Evolutionary conservation across 1,140 invertebrate genomes (phyloP).

Genomic region (Drosophila nikananu): DNA sequence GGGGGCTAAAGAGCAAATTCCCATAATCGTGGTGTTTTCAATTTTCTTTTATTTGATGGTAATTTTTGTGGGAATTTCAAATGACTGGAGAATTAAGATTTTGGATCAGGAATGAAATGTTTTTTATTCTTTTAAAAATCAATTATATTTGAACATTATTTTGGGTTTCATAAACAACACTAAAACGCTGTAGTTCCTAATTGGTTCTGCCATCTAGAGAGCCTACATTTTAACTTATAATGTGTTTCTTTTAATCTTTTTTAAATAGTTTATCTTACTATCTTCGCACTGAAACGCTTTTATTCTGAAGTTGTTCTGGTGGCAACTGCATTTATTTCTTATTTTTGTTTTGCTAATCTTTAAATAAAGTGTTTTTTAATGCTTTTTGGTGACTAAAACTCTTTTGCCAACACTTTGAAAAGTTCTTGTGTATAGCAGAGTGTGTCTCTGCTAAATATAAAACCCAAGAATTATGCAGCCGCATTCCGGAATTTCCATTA

Average conservation of each 20-base stretch:
- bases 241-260: too few relatives aligned
- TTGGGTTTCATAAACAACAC: too few relatives aligned
- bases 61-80: constrained; percentile 43
- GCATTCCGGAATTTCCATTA: constrained; percentile 37
- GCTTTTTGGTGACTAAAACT: neutral
- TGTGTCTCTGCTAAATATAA: constrained; percentile 14
- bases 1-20: constrained; percentile 3
- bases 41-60: constrained; percentile 37
- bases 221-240: too few relatives aligned
- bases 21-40: constrained; percentile 27
- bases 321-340: too few relatives aligned
- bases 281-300: too few relatives aligned
- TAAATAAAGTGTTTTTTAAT: neutral
- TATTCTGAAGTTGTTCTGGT: too few relatives aligned
- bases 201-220: too few relatives aligned
- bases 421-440: neutral
- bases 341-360: neutral
- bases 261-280: too few relatives aligned
- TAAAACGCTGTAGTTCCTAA: too few relatives aligned
- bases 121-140: too few relatives aligned
- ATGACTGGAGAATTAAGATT: neutral
- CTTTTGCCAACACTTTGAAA: neutral
- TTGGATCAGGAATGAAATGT: too few relatives aligned
- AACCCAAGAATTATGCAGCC: constrained; percentile 13
- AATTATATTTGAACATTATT: too few relatives aligned